Base-by-base conservation (phyloP, 2,888 invertebrate genomes). In the Antitype chi region DNA sequence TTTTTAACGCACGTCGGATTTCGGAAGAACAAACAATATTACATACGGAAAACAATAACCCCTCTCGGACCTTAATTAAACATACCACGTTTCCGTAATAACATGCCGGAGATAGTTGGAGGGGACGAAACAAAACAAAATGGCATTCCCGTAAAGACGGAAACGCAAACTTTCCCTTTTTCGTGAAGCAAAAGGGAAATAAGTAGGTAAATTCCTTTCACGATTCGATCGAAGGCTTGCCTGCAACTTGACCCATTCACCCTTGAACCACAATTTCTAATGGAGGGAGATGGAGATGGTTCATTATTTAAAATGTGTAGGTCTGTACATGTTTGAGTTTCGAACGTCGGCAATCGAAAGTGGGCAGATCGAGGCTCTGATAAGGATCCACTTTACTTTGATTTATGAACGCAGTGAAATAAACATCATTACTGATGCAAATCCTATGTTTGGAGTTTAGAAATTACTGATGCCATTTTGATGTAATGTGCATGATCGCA, bases 241-340 rank as follows among this genome's bases (percentile, higher is more conserved):
- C 77, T 47, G 47, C 77, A 72, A 59, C 63, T 62, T 82, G 88
- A 87, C 90, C 89, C 69, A 70, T 85, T 92, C 90, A 90, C 91
- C 91, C 89, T 86, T 91, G 90, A 91, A 91, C 93, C 84, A 85
- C 86, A 90, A 86, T 93, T 93, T 93, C 92, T 92, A 92, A 89
- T 88, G 83, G 80, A 72, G 87, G 84, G 70, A 86, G 87, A 87
- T 86, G 84, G 70, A 86, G 87, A 87, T 86, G 85, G 82, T 85
- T 87, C 89, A 87, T 86, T 88, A 87, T 86, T 85, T 82, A 70
- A 86, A 87, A 82, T 79, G 64, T 76, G 47, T n/a, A 68, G 17
- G 17, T n/a, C n/a, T n/a, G n/a, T 32, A 68, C 68, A n/a, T 20
- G 55, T 77, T 60, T 76, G 71, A 59, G 79, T 78, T 75, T 76